These are phyloP conservation scores for Thyatira batis DNA, from an alignment of 2,888 invertebrate species.

Conservation along the genomic window DNA sequence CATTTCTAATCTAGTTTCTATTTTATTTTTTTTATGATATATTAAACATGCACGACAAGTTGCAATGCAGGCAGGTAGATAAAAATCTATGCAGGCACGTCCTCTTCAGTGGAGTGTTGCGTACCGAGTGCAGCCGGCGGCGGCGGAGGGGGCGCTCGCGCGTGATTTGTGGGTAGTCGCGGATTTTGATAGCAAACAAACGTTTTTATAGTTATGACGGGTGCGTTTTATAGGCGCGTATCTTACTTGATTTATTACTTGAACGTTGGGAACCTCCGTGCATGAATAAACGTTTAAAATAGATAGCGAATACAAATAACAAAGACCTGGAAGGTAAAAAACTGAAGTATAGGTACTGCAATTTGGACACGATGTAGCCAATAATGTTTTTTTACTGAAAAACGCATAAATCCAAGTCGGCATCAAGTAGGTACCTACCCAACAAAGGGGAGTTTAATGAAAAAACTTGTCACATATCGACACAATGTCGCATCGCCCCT, in stretches of 20 bases:
- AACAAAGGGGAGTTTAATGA: conserved; percentile 27
- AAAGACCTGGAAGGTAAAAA: background rate
- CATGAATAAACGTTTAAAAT: background rate
- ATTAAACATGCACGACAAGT: too few species aligned
- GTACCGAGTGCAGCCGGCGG: conserved; percentile 7
- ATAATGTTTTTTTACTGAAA: background rate
- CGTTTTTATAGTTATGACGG: conserved; percentile 11
- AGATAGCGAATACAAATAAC: too few species aligned
- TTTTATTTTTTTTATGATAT: too few species aligned
- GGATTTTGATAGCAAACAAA: background rate
- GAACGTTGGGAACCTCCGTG: background rate
- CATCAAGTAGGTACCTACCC: background rate
- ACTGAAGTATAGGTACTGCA: background rate
- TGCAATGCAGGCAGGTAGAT: background rate
- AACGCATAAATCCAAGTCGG: background rate
- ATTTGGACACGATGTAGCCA: background rate
- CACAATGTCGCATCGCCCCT: background rate
- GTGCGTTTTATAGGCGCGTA: conserved; percentile 29
- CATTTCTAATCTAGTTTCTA: too few species aligned
- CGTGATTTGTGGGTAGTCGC: conserved; percentile 15
- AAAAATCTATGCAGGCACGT: background rate
- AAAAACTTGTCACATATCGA: conserved; percentile 32
- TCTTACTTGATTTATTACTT: conserved; percentile 16
- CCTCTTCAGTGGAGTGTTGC: conserved; percentile 12
- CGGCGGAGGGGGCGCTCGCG: conserved; percentile 1